Evolutionary conservation across 2,888 invertebrate genomes (phyloP), one percentile per base, ranked within the genome.

Genomic region (Ichneumoninae sp.): DNA sequence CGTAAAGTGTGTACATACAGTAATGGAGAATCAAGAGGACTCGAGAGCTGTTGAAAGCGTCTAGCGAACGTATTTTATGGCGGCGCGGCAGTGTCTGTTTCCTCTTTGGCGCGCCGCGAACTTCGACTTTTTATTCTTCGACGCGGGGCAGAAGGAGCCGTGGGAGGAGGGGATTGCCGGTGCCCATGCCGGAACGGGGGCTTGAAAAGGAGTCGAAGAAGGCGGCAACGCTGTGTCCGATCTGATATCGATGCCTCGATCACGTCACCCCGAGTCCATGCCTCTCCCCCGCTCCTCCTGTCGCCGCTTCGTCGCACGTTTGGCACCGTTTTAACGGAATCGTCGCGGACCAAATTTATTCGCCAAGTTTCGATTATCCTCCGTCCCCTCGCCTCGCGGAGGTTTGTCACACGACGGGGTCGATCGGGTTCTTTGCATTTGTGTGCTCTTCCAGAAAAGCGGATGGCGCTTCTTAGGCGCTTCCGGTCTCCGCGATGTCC

Each of bases 41-140:
- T 83, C 71, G 81, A 86, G 71, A 87, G 87, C 85, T 85, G 88
- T 87, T 87, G 87, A 85, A 84, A 86, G 81, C 81, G 83, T 84
- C 83, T 85, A 66, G 86, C 69, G 87, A 83, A 83, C 85, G 86
- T 88, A 88, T 88, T 89, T 90, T 89, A 89, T 88, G 87, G 87
- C 82, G 71, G 84, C 86, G 83, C 85, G 84, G 87, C 83, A 87
- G 79, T 87, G 87, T 83, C 87, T 87, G 85, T 87, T 91, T 92
- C 91, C 91, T 90, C 88, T 91, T 90, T 91, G 90, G 90, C 91
- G 89, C 89, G 87, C 66, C 80, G 71, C 77, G 86, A 85, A 86
- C 87, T 88, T 86, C 71, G 75, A 87, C 86, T 86, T 81, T 85
- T 83, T 86, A 69, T 71, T 63, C 60, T 70, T 52, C 78, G 63